Evolutionary conservation across 23 tunicate species (phyloP).

Genomic region (Diplosoma virens): DNA sequence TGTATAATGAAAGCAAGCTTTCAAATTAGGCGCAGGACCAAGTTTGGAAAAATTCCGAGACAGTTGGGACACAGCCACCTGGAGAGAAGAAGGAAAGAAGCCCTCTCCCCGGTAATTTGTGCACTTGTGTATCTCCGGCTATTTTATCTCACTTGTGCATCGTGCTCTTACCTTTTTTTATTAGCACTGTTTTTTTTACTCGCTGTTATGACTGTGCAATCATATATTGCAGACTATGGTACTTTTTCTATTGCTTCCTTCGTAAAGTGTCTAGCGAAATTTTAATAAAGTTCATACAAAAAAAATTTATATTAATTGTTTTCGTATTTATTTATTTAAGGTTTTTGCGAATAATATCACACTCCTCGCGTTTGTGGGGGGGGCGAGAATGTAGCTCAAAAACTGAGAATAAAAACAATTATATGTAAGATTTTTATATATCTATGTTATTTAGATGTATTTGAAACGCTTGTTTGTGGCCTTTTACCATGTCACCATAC

Average conservation of each 20-base stretch:
- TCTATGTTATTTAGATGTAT: too few species aligned
- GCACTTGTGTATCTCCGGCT: neutral
- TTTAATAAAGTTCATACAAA: neutral
- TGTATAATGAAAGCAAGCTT: neutral
- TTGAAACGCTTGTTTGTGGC: too few species aligned
- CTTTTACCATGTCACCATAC: too few species aligned
- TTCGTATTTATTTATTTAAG: too few species aligned
- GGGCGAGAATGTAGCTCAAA: too few species aligned
- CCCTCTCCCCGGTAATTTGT: constrained; percentile 40
- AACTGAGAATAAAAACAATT: too few species aligned
- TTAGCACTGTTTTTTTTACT: constrained; percentile 5
- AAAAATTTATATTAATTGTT: too few species aligned
- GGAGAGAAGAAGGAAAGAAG: constrained; percentile 92
- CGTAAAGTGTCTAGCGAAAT: neutral
- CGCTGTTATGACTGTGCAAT: neutral
- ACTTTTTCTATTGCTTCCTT: neutral
- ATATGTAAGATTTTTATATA: too few species aligned
- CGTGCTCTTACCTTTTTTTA: neutral
- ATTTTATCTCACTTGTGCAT: neutral
- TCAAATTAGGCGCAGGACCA: constrained; percentile 61
- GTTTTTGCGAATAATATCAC: too few species aligned
- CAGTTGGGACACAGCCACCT: constrained; percentile 91
- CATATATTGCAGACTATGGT: neutral
- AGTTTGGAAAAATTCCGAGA: constrained; percentile 70
- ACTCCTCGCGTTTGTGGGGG: too few species aligned